Base-by-base conservation (phyloP, 2,888 invertebrate species). In the Drosophila vallismaia region DNA sequence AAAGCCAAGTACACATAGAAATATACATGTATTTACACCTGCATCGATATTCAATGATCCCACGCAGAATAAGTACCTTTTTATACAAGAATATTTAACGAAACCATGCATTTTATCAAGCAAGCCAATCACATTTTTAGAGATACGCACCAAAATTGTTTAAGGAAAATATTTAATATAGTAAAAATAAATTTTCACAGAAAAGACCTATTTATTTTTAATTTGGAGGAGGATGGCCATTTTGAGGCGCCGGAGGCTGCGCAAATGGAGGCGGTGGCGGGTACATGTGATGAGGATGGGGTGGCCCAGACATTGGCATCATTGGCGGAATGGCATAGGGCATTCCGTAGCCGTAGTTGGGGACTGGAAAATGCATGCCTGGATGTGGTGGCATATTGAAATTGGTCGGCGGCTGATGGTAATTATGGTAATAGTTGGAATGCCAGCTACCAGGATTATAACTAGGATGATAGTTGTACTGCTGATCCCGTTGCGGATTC, bases 361-460 rank as follows among this genome's bases (percentile, higher is more conserved):
- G 79, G 66, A 81, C 64, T 4, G 81, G 74, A 28, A 71, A 86
- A 1, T 54, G 62, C 76, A 76, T 73, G 10, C 74, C 71, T 53
- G 77, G 80, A 10, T 29, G 57, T 10, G 63, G 62, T 9, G 57
- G 56, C 76, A 86, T 87, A 45, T 76, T 76, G 6, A 72, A 86
- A 33, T 86, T 86, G 0, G 67, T 64, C 38, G 75, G 67, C 4
- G 79, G 71, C 29, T 72, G 79, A 56, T 86, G 75, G 62, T 77
- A 87, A 26, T 77, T 75, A 64, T 86, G 90, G 60, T 88, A 75
- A 49, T 88, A 91, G 69, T 91, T 91, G 2, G 89, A 89, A 54
- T 91, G 91, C 91, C 91, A 91, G 38, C 91, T 90, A 50, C 84
- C 85, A 0, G 88, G 77, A 69, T 83, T 81, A 4, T 82, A 82